Evolutionary conservation across 2,113 vertebrate species (phyloP).

Genomic region (Elachura formosa): DNA sequence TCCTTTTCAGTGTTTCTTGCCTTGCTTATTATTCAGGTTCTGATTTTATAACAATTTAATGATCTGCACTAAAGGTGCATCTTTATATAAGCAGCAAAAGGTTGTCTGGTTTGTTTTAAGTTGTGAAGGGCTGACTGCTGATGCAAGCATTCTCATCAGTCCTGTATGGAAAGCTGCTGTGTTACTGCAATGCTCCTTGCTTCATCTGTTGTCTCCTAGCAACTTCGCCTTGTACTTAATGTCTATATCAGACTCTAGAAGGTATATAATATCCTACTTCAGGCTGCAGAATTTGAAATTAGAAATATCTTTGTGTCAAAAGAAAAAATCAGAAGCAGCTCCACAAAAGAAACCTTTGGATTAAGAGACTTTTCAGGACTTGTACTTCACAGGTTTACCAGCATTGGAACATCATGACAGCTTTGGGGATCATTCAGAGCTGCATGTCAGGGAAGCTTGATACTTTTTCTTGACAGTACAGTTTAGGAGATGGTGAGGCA

Average conservation of each 20-base stretch:
- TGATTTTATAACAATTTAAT: not conserved
- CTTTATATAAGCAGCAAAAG: not conserved
- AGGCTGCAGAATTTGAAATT: not conserved
- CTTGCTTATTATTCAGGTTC: not conserved
- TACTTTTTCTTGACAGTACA: not conserved
- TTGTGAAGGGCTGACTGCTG: slow-evolving; percentile 16
- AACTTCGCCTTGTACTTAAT: slow-evolving; percentile 45
- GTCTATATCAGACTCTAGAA: slow-evolving; percentile 33
- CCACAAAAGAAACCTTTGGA: not conserved
- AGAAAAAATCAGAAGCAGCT: not conserved
- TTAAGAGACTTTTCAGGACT: not conserved
- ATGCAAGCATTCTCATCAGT: slow-evolving; percentile 20
- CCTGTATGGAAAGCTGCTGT: slow-evolving; percentile 36
- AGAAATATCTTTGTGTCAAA: not conserved
- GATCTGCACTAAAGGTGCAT: not conserved
- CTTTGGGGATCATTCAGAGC: not conserved
- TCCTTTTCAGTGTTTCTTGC: not conserved
- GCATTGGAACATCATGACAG: not conserved
- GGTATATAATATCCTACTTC: slow-evolving; percentile 20
- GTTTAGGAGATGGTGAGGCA: not conserved
- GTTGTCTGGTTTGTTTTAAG: slow-evolving; percentile 4
- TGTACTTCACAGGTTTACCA: not conserved
- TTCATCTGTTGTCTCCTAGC: slow-evolving; percentile 66
- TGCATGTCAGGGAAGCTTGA: accelerated
- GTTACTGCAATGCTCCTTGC: slow-evolving; percentile 7